A percentile compares a stretch with the other conserved stretches of the same genome.
phyloP scores from a whole-genome alignment of 2,113 vertebrate genomes.

The Aix galericulata region DNA sequence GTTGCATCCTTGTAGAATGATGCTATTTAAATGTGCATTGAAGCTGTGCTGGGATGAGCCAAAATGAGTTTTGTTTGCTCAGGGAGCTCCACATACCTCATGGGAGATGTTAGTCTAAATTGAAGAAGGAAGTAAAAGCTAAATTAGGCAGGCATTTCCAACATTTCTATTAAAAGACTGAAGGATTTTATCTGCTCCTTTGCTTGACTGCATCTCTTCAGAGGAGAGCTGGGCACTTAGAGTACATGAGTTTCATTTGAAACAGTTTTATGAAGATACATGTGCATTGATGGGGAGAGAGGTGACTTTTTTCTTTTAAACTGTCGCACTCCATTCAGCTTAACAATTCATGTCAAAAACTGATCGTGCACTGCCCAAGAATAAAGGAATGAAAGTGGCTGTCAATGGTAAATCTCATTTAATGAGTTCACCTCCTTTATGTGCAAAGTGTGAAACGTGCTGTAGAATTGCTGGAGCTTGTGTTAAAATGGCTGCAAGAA shows the following conservation, averaged over 20 bases:
- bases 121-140: slow-evolving; percentile 56
- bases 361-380: background rate
- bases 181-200: slow-evolving; percentile 36
- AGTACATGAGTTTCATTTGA: background rate
- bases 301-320: background rate
- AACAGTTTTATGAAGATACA: background rate
- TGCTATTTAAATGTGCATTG: background rate
- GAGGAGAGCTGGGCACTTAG: background rate
- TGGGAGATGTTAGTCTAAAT: slow-evolving; percentile 27
- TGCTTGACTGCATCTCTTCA: background rate
- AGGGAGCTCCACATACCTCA: background rate
- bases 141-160: slow-evolving; percentile 54
- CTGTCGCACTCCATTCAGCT: background rate
- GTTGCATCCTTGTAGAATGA: background rate
- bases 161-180: slow-evolving; percentile 41
- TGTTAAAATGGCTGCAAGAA: background rate
- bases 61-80: slow-evolving; percentile 8
- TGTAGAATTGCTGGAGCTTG: background rate
- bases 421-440: background rate
- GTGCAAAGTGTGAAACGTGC: background rate
- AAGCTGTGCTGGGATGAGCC: background rate
- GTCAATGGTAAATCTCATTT: background rate
- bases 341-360: background rate
- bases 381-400: background rate
- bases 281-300: background rate